These are phyloP conservation scores for Sarcophilus harrisii DNA, from an alignment of 2,797 vertebrate genomes.

Conservation along the genomic window DNA sequence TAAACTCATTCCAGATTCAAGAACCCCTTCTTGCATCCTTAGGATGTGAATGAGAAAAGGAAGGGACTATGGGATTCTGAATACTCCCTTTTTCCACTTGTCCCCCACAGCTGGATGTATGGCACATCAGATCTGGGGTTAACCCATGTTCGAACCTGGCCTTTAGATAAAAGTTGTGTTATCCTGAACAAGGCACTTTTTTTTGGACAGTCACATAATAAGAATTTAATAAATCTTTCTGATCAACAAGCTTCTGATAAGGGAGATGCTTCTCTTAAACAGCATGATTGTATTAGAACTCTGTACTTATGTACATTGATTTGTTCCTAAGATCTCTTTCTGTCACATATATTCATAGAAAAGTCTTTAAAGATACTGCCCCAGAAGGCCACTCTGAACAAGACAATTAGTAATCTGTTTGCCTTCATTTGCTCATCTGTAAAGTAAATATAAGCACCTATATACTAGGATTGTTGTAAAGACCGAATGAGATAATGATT, in stretches of 20 bases:
- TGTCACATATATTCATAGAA: slow-evolving; percentile 84
- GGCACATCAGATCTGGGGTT: not conserved
- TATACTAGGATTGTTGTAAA: not conserved
- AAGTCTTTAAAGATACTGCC: slow-evolving; percentile 83
- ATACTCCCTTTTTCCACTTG: not conserved
- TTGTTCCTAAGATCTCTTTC: slow-evolving; percentile 84
- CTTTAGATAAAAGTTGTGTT: not conserved
- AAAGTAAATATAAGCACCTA: not conserved
- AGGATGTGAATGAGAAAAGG: not conserved
- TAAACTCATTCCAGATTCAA: not conserved
- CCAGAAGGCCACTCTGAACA: slow-evolving; percentile 77
- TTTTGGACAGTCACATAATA: slow-evolving; percentile 58
- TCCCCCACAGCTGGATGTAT: slow-evolving; percentile 47
- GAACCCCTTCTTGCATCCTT: not conserved
- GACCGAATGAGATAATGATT: not conserved
- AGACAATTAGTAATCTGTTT: not conserved
- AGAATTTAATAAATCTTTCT: slow-evolving; percentile 74
- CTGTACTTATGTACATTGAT: slow-evolving; percentile 84
- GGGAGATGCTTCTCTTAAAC: slow-evolving; percentile 79
- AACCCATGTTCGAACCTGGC: not conserved
- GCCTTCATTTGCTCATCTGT: not conserved
- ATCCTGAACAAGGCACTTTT: not conserved
- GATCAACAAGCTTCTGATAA: slow-evolving; percentile 74
- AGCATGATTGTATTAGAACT: slow-evolving; percentile 79
- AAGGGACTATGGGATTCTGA: not conserved